Conservation (phyloP, 2,113 vertebrate species). For the Sander lucioperca region DNA sequence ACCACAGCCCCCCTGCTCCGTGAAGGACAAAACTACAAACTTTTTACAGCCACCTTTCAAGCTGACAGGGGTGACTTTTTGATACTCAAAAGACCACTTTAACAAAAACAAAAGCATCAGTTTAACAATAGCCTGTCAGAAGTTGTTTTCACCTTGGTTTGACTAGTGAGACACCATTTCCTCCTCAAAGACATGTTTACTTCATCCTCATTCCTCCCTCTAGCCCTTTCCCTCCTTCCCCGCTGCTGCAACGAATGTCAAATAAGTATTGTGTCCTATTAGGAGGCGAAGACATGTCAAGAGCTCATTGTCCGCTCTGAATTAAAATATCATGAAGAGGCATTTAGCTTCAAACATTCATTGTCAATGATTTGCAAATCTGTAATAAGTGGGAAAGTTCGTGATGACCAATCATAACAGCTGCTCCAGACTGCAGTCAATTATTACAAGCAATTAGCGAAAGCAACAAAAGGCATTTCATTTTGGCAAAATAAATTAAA, state of each 20-base stretch:
- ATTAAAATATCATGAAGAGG: constrained; percentile 9
- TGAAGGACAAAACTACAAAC: constrained; percentile 30
- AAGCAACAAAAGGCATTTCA: background rate
- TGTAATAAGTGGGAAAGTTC: background rate
- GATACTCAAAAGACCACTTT: constrained; percentile 19
- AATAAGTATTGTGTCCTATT: constrained; percentile 17
- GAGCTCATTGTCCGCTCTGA: constrained; percentile 6
- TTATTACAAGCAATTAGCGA: constrained; percentile 10
- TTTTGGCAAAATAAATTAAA: background rate
- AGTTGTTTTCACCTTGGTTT: constrained; percentile 36
- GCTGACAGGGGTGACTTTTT: constrained; percentile 2
- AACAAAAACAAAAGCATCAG: constrained; percentile 24
- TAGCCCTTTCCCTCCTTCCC: background rate
- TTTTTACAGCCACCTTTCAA: constrained; percentile 28
- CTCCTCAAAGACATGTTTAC: constrained; percentile 21
- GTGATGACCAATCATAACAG: background rate
- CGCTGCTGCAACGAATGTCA: constrained; percentile 15
- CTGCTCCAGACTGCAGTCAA: background rate
- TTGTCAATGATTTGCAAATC: background rate
- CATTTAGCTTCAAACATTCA: background rate
- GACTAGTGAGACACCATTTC: constrained; percentile 9
- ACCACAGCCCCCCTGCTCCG: background rate
- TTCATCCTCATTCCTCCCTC: constrained; percentile 7
- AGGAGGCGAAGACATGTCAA: background rate
- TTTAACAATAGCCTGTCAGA: constrained; percentile 31